Evolutionary conservation across 2,797 vertebrate genomes (phyloP).

Genomic region (Pseudochirops cupreus): DNA sequence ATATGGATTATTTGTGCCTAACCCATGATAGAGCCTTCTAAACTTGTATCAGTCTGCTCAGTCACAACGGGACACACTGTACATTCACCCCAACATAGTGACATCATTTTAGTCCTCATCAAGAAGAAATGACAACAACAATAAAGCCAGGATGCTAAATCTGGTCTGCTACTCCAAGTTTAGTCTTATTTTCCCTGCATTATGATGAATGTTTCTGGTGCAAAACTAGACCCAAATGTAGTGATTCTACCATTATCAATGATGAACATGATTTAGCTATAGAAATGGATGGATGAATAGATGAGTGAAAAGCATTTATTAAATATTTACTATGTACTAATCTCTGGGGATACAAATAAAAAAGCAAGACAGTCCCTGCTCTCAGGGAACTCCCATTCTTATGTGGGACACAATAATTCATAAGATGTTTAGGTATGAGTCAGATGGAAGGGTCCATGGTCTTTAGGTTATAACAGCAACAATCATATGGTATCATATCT

Average conservation of each 20-base stretch:
- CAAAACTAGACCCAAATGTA: neutral
- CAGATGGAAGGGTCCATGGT: neutral
- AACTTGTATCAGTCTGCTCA: neutral
- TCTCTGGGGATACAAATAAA: neutral
- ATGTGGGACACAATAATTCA: neutral
- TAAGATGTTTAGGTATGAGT: neutral
- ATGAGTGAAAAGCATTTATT: neutral
- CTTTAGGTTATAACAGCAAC: neutral
- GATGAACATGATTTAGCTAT: neutral
- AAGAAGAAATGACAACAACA: neutral
- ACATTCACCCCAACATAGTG: neutral
- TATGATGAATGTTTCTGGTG: neutral
- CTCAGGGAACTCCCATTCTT: neutral
- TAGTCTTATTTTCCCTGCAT: neutral
- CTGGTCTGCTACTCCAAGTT: neutral
- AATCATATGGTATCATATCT: neutral
- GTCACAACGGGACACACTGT: neutral
- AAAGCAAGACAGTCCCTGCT: neutral
- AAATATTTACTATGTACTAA: neutral
- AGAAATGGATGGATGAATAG: neutral
- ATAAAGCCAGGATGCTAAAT: neutral
- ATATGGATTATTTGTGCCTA: neutral
- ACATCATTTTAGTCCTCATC: neutral
- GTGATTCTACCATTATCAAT: neutral
- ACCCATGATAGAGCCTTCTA: neutral